These are phyloP conservation scores for Bombus polaris DNA, from an alignment of 1,140 invertebrate genomes.

Conservation along the genomic window DNA sequence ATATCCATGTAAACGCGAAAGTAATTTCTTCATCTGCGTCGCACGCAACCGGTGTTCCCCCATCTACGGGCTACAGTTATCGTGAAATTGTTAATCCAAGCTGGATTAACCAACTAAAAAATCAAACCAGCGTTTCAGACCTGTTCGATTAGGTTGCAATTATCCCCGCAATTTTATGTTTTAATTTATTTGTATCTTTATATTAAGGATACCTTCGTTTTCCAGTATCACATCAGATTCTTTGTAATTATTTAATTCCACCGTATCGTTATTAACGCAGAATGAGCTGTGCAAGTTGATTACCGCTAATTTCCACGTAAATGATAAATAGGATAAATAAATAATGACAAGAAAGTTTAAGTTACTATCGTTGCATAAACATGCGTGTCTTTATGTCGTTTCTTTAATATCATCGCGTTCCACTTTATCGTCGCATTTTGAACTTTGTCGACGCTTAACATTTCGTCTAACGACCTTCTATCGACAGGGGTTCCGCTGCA, in stretches of 20 bases:
- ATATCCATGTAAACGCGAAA: neutral
- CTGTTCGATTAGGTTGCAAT: neutral
- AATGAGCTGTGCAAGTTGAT: neutral
- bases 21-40: constrained; percentile 34
- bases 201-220: neutral
- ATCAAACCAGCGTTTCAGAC: neutral
- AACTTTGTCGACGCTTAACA: constrained; percentile 27
- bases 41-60: constrained; percentile 5
- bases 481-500: neutral
- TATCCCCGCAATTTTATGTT: neutral
- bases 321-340: neutral
- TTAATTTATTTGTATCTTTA: neutral
- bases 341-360: neutral
- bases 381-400: neutral
- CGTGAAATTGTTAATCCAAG: neutral
- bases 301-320: neutral
- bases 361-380: neutral
- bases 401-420: neutral
- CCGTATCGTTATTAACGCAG: neutral
- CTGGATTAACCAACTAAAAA: neutral
- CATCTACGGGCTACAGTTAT: neutral
- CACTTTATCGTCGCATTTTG: neutral
- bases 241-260: neutral
- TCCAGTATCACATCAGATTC: neutral
- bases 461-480: constrained; percentile 18